Base-by-base conservation (phyloP, 1,140 invertebrate genomes). In the Magallana angulata region DNA sequence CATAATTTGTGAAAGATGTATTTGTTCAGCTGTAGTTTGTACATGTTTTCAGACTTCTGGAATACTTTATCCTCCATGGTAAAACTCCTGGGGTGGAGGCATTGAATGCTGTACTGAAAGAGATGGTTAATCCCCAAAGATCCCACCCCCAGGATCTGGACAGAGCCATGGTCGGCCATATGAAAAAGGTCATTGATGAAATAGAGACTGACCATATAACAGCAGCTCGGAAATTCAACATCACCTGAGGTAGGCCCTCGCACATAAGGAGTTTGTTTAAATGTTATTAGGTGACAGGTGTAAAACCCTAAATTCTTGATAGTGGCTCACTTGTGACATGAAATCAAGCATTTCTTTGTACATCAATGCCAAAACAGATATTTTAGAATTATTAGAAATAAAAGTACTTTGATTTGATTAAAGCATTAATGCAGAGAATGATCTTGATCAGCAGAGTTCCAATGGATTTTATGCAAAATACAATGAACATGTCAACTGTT, bases 61-160 rank as follows among this genome's bases (percentile, higher is more conserved):
- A 94, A 80, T 89, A 92, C 62, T 92, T 90, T 58, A 93, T 94
- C 62, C 85, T 94, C 48, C 87, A 92, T 88, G 92, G 91, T 30
- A 58, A 87, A 4, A 81, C 64, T 7, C 82, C 91, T 58, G 91
- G 76, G 14, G 48, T 94, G n/a, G 86, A 91, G 8, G 91, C 91
- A 2, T 87, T 92, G 0, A 59, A 90, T 59, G 24, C 68, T 24
- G 24, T 76, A 7, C 14, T 76, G 24, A 30, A 76, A 24, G 71
- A 91, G 36, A 85, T 94, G 12, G 36, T 48, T n/a, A 82, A 90
- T 30, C 89, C 85, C 12, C 48, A 89, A 0, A 88, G 92, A 30
- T 36, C 76, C 7, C 90, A 90, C 71, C 91, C 93, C 9, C 90
- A 92, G 60, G 92, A 93, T 56, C 89, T 93, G 9, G 93, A 94